Evolutionary conservation across 2,888 invertebrate species (phyloP), one percentile per base, ranked within the genome.

Genomic region (Andrena hattorfiana): DNA sequence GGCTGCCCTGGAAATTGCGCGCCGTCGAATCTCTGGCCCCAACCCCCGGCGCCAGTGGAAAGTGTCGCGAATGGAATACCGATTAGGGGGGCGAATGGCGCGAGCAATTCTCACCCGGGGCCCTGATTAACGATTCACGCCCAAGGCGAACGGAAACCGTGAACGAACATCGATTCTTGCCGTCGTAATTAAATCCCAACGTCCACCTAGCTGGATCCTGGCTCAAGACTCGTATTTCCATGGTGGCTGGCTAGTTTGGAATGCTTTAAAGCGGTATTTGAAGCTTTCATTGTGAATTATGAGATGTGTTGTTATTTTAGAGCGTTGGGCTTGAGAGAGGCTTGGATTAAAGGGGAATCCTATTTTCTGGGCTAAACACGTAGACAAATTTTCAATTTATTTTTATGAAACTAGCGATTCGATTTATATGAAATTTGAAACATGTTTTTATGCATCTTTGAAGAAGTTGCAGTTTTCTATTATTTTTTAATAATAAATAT

Each of bases 1-100:
- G 28, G 66, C 13, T 48, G 1, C 28, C 26, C 64, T 80, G 72
- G 66, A 56, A 80, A 82, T 81, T 80, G 81, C 70, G 66, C 70
- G 48, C n/a, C 28, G 23, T 28, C 16, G 26, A 35, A 75, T 81
- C 35, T 70, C 62, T 42, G 42, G 42, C 42, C 42, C 42, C 42
- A 42, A 42, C 42, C 56, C 4, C 23, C 56, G 56, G 23, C 62
- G 79, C 51, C 26, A 7, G 42, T 51, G 8, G 67, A 67, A 67
- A 26, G 30, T 51, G 67, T 63, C 51, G 67, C 60, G 60, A 23
- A 23, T 23, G 35, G 81, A 82, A 82, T 82, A 81, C 74, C 66
- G 75, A 82, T 79, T 62, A 74, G 66, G 26, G 60, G n/a, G 80
- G 69, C 23, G 48, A 78, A 49, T 66, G 48, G 42, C 13, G 26